Evolutionary conservation across 1,140 invertebrate genomes (phyloP), one percentile per base, ranked within the genome.

Genomic region (Coelopa frigida): DNA sequence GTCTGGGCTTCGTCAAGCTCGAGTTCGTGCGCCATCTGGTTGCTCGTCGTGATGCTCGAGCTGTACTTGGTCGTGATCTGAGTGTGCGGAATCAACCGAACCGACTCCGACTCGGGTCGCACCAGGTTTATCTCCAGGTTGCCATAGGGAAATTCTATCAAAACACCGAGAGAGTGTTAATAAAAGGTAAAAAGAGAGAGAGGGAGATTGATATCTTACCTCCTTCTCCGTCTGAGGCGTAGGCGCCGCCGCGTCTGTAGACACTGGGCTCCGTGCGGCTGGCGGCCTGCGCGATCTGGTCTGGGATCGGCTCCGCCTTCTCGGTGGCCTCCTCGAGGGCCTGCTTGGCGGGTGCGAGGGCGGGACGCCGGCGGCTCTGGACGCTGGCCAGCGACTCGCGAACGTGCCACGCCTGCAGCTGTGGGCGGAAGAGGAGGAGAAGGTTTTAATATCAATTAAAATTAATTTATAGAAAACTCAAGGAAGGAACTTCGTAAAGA

Each of bases 81-180:
- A n/a, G 48, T 44, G n/a, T 49, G 48, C 27, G 14, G 14, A n/a
- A n/a, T n/a, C n/a, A n/a, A n/a, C n/a, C n/a, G n/a, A 14, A 44
- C 14, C 4, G 48, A 48, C 39, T 65, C 55, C 11, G 49, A 51
- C 12, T 66, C 62, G 14, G 59, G 59, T 11, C 58, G 50, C 44
- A 66, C 53, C 3, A 66, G 48, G 48, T 66, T 66, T 7, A 61
- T 23, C 33, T 66, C 62, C 45, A 63, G 44, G 6, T 65, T 58
- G 0, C 54, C 56, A 8, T 65, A 66, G 46, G 31, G 42, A 18
- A 50, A 65, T 31, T 65, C 61, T 66, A 29, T n/a, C n/a, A n/a
- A n/a, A n/a, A n/a, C n/a, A n/a, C n/a, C n/a, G 10, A 3, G 8
- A 22, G 20, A n/a, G 5, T 5, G 23, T 8, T 23, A 26, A 36